A percentile compares a stretch with the other conserved stretches of the same genome.
Evolutionary conservation across 2,113 vertebrate species (phyloP).

Genomic region (Poeciliopsis retropinna): DNA sequence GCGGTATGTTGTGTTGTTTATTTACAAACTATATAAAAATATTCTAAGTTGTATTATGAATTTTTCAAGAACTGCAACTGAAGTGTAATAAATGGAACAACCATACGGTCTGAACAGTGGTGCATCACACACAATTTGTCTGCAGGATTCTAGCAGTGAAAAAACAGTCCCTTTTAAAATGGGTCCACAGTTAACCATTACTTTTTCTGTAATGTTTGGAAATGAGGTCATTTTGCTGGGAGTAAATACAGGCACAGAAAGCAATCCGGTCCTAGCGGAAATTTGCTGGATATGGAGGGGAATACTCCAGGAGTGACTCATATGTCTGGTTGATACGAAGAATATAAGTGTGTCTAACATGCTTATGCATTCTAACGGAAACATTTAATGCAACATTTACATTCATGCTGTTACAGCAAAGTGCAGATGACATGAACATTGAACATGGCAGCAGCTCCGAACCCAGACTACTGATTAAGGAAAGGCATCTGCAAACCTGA

Average conservation of each 20-base stretch:
- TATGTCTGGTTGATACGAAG: constrained; percentile 52
- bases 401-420: constrained; percentile 20
- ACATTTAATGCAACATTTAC: constrained; percentile 37
- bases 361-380: constrained; percentile 1
- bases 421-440: constrained; percentile 16
- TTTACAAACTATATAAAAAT: too few relatives aligned
- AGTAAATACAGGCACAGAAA: constrained; percentile 78
- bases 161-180: constrained; percentile 50
- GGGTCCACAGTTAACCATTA: constrained; percentile 65
- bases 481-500: constrained; percentile 48
- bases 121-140: constrained; percentile 63
- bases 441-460: constrained; percentile 14
- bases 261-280: constrained; percentile 46
- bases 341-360: constrained; percentile 33
- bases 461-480: constrained; percentile 33
- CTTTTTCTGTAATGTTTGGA: constrained; percentile 59
- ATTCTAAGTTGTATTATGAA: too few relatives aligned
- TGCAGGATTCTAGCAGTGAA: constrained; percentile 53
- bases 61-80: constrained; percentile 25
- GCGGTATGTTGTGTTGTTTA: too few relatives aligned
- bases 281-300: constrained; percentile 63
- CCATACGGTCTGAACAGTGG: constrained; percentile 55
- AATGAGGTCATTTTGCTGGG: constrained; percentile 43
- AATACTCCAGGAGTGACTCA: constrained; percentile 55
- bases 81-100: constrained; percentile 71